Conservation (phyloP, 2,113 vertebrate species). For the Acanthochromis polyacanthus region DNA sequence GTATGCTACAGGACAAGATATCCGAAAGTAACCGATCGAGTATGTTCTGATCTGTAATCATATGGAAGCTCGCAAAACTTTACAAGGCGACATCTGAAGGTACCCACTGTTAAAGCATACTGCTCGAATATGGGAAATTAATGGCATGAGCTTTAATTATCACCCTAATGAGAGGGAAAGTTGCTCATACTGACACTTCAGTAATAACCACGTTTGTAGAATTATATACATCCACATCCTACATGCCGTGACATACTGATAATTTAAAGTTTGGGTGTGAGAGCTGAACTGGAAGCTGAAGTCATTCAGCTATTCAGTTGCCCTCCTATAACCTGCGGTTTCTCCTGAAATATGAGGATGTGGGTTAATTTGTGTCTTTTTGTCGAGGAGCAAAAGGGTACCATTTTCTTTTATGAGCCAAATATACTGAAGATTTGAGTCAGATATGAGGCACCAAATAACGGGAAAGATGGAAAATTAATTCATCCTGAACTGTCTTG, state of each 20-base stretch:
- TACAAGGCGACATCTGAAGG: constrained; percentile 39
- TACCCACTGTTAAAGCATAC: constrained; percentile 24
- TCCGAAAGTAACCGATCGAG: constrained; percentile 26
- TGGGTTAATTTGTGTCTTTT: constrained; percentile 58
- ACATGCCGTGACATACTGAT: constrained; percentile 36
- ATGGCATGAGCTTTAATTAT: constrained; percentile 38
- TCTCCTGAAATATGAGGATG: constrained; percentile 34
- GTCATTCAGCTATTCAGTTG: constrained; percentile 14
- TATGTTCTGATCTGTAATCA: constrained; percentile 50
- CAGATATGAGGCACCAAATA: constrained; percentile 49
- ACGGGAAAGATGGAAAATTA: constrained; percentile 44
- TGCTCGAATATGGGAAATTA: constrained; percentile 36
- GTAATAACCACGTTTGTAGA: constrained; percentile 49
- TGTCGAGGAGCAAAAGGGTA: constrained; percentile 52
- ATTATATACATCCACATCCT: constrained; percentile 63
- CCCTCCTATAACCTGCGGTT: constrained; percentile 31
- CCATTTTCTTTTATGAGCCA: constrained; percentile 67
- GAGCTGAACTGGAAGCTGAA: constrained; percentile 14
- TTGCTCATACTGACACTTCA: constrained; percentile 31
- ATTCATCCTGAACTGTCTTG: constrained; percentile 34
- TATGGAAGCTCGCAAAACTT: constrained; percentile 32
- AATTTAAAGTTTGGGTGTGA: constrained; percentile 40
- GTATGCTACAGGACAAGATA: constrained; percentile 16
- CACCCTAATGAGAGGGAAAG: constrained; percentile 45
- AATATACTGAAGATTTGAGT: constrained; percentile 54